Evolutionary conservation across 2,888 invertebrate genomes (phyloP), one percentile per base, ranked within the genome.

Genomic region (Calameuta idolon): DNA sequence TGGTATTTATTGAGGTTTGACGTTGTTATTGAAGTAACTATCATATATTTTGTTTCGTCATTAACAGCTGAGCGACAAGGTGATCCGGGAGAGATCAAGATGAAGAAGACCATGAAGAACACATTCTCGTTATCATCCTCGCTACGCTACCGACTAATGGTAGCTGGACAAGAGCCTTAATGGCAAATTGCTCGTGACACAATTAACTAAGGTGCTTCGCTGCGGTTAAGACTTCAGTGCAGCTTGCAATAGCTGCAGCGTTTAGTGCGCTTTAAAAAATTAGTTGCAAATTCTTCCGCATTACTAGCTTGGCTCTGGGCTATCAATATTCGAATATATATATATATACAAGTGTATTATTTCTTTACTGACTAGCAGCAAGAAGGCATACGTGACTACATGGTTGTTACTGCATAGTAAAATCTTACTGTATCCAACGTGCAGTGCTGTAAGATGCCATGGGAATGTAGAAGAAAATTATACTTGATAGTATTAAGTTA

Each of bases 131-230:
- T 55, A 55, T 55, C 55, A 23, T 9, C 55, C 55, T 55, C 55
- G 55, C 55, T 31, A 34, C 76, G 12, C 71, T 37, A 73, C 40
- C 55, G 55, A n/a, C 73, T 68, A 76, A 76, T 76, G 73, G 76
- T 33, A 55, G 12, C 34, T n/a, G 37, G 34, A 55, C 34, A 23
- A 23, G 68, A 73, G 31, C 33, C 68, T 76, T 73, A 76, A 76
- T 40, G 69, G 76, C 23, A 76, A 76, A 69, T 76, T 68, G 34
- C 75, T 33, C 69, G 75, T 69, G 33, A 34, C 35, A 34, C 69
- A 76, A 76, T 76, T 76, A 76, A 76, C 69, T 34, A 23, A 23
- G 23, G 55, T 55, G 23, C 55, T 55, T 23, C 55, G 23, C 23
- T 55, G 23, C 55, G 23, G 23, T 9, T 5, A 23, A 23, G 23